A percentile compares a stretch with the other conserved stretches of the same genome.
These are phyloP conservation scores for Ctenosaura bakeri DNA, from an alignment of 2,797 vertebrate genomes.

Conservation along the genomic window DNA sequence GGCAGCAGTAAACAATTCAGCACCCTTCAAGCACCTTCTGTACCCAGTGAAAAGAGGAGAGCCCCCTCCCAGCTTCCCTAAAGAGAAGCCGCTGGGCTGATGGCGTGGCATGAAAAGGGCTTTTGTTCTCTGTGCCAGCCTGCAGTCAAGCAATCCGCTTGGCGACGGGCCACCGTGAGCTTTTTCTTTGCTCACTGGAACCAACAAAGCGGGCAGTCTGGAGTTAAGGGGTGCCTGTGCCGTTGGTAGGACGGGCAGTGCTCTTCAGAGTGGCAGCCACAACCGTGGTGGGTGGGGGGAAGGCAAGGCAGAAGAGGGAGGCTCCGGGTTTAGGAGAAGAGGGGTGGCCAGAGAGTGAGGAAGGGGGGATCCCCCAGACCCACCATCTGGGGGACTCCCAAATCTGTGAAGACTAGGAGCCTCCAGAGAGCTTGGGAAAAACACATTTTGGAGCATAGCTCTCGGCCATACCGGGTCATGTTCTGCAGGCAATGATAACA, in stretches of 20 bases:
- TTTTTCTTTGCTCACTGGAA: no score
- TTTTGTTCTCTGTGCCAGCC: slow-evolving; percentile 60
- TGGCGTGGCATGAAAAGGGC: slow-evolving; percentile 65
- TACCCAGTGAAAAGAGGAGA: slow-evolving; percentile 65
- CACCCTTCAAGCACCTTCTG: not conserved
- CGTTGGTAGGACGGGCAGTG: not conserved
- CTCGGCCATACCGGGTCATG: no score
- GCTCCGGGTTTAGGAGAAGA: not conserved
- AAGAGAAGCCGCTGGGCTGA: slow-evolving; percentile 73
- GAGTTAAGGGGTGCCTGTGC: not conserved
- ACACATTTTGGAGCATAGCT: no score
- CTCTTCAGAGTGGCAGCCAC: not conserved
- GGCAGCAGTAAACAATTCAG: slow-evolving; percentile 72
- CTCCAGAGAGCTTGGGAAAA: not conserved
- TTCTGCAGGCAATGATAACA: no score
- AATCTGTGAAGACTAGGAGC: not conserved
- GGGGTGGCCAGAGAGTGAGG: not conserved
- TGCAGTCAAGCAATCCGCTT: slow-evolving; percentile 53
- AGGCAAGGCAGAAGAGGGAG: no score
- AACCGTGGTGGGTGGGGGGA: not conserved
- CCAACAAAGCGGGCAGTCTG: not conserved
- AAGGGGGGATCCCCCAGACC: not conserved
- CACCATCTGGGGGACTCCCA: not conserved
- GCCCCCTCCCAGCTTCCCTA: slow-evolving; percentile 25
- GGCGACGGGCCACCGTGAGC: no score